Percentiles rank a stretch among this genome's conserved stretches.
phyloP scores from a whole-genome alignment of 2,797 vertebrate species.

The Geotria australis region DNA sequence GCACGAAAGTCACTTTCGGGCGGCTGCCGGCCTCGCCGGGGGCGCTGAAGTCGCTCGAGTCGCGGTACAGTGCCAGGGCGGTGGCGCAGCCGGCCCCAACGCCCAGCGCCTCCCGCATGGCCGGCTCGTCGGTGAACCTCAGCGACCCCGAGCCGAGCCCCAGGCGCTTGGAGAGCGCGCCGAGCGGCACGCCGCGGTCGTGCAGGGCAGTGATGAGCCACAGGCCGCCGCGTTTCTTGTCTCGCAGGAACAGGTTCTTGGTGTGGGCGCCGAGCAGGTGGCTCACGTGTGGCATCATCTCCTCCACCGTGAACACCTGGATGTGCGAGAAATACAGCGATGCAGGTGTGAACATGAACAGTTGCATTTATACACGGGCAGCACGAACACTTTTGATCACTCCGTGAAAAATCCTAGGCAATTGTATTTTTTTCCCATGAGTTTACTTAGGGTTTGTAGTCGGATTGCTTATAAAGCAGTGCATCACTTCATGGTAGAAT shows the following conservation, averaged over 20 bases:
- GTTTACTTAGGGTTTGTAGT: no score
- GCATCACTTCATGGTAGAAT: no score
- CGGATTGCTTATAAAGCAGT: no score
- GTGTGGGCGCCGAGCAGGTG: conserved; percentile 34
- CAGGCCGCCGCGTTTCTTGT: conserved; percentile 66
- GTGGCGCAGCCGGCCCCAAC: conserved; percentile 54
- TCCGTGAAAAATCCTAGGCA: no score
- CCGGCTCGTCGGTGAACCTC: conserved; percentile 40
- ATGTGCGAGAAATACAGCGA: conserved; percentile 2
- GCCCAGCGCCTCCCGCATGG: conserved; percentile 48
- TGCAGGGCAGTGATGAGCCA: conserved; percentile 51
- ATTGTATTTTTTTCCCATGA: no score
- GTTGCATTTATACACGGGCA: not conserved
- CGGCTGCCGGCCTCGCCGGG: no score
- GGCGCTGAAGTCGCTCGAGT: conserved; percentile 10
- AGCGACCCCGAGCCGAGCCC: conserved; percentile 47
- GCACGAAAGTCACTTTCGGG: conserved; percentile 22
- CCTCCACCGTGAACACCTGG: conserved; percentile 69
- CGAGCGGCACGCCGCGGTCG: conserved; percentile 41
- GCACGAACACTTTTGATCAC: no score
- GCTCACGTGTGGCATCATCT: conserved; percentile 70
- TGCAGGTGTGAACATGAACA: not conserved
- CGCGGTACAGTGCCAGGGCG: conserved; percentile 44
- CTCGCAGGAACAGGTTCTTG: conserved; percentile 73
- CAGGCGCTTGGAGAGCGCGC: conserved; percentile 45